Evolutionary conservation across 2,888 invertebrate genomes (phyloP).

Genomic region (Metacarcinus magister): DNA sequence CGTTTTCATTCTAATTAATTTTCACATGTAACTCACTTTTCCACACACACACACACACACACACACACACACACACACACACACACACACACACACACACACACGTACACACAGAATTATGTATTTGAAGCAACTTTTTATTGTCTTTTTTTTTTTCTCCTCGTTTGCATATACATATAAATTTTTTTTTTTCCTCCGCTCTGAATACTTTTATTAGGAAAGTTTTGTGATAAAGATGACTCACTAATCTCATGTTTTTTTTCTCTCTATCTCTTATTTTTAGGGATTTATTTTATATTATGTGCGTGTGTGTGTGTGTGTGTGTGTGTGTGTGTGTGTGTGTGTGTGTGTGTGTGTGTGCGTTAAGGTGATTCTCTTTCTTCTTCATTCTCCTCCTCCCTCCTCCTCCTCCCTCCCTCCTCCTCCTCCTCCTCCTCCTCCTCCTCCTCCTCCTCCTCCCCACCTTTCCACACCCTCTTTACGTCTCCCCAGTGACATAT

Average conservation of each 20-base stretch:
- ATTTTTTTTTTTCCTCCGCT: not conserved
- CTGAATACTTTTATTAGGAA: too few relatives aligned
- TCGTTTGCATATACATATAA: not conserved
- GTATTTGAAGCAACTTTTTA: not conserved
- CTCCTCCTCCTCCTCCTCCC: not conserved
- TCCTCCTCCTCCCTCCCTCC: not conserved
- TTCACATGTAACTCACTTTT: not conserved
- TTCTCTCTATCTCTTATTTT: too few relatives aligned
- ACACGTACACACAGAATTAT: not conserved
- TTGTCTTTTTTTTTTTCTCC: not conserved
- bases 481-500: constrained; percentile 31
- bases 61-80: too few relatives aligned
- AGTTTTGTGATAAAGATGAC: too few relatives aligned
- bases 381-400: not conserved
- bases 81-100: too few relatives aligned
- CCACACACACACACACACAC: too few relatives aligned
- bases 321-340: not conserved
- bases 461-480: not conserved
- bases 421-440: not conserved
- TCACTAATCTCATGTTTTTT: too few relatives aligned
- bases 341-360: not conserved
- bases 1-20: not conserved
- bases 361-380: not conserved
- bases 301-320: not conserved
- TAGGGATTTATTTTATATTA: too few relatives aligned